These are phyloP conservation scores for Ammodytes dubius DNA, from an alignment of 2,113 vertebrate genomes.

Conservation along the genomic window DNA sequence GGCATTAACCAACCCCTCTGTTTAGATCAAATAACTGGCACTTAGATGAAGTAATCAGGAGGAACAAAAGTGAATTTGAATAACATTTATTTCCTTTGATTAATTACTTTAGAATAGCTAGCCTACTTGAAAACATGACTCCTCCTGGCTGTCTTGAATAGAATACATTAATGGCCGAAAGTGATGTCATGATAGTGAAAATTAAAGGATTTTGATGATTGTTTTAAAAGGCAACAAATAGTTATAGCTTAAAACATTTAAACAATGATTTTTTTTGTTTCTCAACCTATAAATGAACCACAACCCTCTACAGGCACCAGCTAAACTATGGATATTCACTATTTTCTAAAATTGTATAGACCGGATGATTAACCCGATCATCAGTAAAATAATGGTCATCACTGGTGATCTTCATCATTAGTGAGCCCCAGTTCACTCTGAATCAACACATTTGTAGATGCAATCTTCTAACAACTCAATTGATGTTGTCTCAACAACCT, in stretches of 20 bases:
- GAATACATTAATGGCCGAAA: neutral
- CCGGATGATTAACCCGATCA: neutral
- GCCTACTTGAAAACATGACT: neutral
- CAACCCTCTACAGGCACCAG: no score
- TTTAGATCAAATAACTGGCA: conserved; percentile 30
- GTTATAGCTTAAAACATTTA: no score
- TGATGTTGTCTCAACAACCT: neutral
- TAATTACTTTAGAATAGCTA: neutral
- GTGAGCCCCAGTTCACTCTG: neutral
- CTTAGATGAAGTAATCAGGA: conserved; percentile 14
- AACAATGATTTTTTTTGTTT: no score
- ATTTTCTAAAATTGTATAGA: neutral
- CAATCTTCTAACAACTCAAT: neutral
- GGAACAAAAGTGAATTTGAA: conserved; percentile 3
- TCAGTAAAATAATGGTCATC: neutral
- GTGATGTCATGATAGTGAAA: neutral
- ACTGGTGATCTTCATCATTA: neutral
- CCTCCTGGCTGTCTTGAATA: neutral
- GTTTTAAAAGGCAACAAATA: no score
- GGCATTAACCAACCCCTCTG: neutral
- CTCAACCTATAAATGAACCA: no score
- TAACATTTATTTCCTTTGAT: neutral
- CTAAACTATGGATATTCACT: neutral
- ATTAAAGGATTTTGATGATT: neutral
- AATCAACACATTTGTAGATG: no score